phyloP scores from a whole-genome alignment of 2,797 vertebrate species.

The Tokudaia tokunoshimensis region DNA sequence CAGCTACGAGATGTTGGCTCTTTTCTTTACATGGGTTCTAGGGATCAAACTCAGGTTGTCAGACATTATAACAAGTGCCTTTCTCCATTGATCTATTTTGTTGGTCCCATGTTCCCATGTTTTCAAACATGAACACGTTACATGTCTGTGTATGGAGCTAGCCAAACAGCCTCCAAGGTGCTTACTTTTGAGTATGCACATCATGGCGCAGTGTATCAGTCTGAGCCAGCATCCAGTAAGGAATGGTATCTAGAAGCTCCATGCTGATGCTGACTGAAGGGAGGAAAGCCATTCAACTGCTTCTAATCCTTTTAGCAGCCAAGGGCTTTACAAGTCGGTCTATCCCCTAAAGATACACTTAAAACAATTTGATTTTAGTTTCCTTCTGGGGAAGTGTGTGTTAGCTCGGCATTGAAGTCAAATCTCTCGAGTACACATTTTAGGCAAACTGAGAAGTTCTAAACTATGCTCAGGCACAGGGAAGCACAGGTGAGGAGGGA shows the following conservation, averaged over 20 bases:
- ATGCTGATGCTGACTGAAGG: not conserved
- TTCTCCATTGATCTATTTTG: not conserved
- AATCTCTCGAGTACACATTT: not conserved
- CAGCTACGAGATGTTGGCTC: not conserved
- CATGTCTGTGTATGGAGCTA: not conserved
- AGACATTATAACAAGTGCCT: not conserved
- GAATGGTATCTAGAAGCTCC: fast-evolving
- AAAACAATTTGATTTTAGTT: not conserved
- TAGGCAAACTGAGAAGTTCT: slow-evolving; percentile 18
- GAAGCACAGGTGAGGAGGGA: not conserved
- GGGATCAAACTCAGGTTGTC: not conserved
- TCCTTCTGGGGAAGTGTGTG: slow-evolving; percentile 20
- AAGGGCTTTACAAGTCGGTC: not conserved
- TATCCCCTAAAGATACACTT: not conserved
- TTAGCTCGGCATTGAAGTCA: not conserved
- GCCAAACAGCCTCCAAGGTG: too few relatives aligned
- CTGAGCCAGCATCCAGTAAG: not conserved
- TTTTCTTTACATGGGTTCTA: not conserved
- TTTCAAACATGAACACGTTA: not conserved
- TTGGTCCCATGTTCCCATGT: not conserved
- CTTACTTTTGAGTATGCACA: not conserved
- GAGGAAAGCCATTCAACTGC: not conserved
- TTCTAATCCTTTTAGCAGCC: not conserved
- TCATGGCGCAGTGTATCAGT: not conserved
- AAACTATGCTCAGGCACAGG: not conserved